Percentiles rank a stretch among this genome's conserved stretches.
Evolutionary conservation across 2,113 vertebrate genomes (phyloP).

Genomic region (Datnioides undecimradiatus): DNA sequence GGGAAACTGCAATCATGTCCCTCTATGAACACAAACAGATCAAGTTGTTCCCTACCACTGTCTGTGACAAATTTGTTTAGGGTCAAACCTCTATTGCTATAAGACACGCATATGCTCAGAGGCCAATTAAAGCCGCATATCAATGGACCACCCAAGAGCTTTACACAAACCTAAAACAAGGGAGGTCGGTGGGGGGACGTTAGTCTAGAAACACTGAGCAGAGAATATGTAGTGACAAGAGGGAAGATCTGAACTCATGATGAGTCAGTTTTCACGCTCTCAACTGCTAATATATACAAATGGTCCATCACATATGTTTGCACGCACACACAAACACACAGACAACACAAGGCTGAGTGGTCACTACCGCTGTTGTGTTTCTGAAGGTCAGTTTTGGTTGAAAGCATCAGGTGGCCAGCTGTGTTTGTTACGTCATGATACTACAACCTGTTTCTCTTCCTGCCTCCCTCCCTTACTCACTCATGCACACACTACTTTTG

Average conservation of each 20-base stretch:
- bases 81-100: conserved; percentile 63
- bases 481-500: not conserved
- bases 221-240: conserved; percentile 60
- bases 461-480: not conserved
- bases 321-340: conserved; percentile 10
- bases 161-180: conserved; percentile 67
- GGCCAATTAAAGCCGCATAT: conserved; percentile 71
- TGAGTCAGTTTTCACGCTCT: conserved; percentile 71
- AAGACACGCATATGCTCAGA: conserved; percentile 67
- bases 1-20: conserved; percentile 54
- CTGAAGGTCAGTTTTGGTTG: conserved; percentile 53
- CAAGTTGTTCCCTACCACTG: conserved; percentile 48
- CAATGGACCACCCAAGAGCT: conserved; percentile 84
- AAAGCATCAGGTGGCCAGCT: conserved; percentile 76
- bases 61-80: conserved; percentile 76
- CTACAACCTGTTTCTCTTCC: not conserved
- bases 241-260: conserved; percentile 61
- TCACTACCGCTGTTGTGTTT: conserved; percentile 25
- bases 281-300: conserved; percentile 58
- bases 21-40: conserved; percentile 58
- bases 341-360: conserved; percentile 11
- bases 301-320: conserved; percentile 33
- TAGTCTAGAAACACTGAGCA: conserved; percentile 44
- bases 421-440: conserved; percentile 70
- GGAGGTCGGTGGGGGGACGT: not conserved